Percentiles rank a stretch among this genome's conserved stretches.
Conservation (phyloP, 2,888 invertebrate genomes). For the Ormia ochracea region DNA sequence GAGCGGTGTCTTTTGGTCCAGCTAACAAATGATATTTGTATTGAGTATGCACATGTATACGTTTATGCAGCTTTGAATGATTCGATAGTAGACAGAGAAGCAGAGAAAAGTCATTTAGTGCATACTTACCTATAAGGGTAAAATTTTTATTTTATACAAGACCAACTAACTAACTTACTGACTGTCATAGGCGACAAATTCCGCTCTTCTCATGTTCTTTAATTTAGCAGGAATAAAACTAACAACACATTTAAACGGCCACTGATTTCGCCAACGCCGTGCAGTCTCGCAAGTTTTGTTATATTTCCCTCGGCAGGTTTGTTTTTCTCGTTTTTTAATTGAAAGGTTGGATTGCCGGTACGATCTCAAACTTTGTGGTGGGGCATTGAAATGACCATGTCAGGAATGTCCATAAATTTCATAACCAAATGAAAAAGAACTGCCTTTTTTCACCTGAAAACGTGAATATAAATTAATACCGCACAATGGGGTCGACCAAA, state of each 20-base stretch:
- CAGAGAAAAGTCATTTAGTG: constrained; percentile 55
- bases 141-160: constrained; percentile 7
- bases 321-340: constrained; percentile 7
- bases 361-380: constrained; percentile 32
- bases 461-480: constrained; percentile 27
- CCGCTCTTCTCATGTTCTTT: neutral
- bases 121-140: neutral
- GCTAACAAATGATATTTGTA: constrained; percentile 14
- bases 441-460: constrained; percentile 52
- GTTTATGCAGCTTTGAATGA: constrained; percentile 19
- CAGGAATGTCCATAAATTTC: constrained; percentile 74
- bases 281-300: constrained; percentile 55
- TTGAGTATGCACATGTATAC: neutral
- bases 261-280: constrained; percentile 57
- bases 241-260: constrained; percentile 36
- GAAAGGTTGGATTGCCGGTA: constrained; percentile 19
- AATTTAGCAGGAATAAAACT: constrained; percentile 11
- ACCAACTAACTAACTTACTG: constrained; percentile 25
- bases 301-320: constrained; percentile 2
- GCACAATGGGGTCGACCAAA: constrained; percentile 35
- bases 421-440: constrained; percentile 62
- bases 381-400: constrained; percentile 53
- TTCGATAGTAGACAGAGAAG: constrained; percentile 5
- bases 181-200: constrained; percentile 9
- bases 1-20: constrained; percentile 71